These are phyloP conservation scores for Aphidius ervi DNA, from an alignment of 1,140 invertebrate species.

Conservation along the genomic window DNA sequence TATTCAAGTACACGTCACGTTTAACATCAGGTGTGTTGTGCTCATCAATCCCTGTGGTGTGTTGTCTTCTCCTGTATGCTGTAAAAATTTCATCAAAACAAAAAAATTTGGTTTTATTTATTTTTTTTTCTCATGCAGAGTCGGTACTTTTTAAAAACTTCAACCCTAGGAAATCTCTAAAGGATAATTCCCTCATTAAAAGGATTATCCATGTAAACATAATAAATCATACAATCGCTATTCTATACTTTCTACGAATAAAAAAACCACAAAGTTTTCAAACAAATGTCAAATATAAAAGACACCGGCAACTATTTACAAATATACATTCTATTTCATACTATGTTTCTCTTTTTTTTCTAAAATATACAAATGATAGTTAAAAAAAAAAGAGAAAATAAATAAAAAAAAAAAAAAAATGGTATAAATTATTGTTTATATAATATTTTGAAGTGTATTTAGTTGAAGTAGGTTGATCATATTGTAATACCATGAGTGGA, in stretches of 20 bases:
- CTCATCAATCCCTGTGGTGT: too few relatives aligned
- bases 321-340: not conserved
- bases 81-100: too few relatives aligned
- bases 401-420: too few relatives aligned
- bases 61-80: too few relatives aligned
- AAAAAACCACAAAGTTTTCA: not conserved
- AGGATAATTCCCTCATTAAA: slow-evolving; percentile 33
- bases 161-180: not conserved
- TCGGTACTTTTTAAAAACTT: not conserved
- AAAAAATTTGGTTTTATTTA: not conserved
- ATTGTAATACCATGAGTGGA: slow-evolving; percentile 33
- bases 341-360: not conserved
- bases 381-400: too few relatives aligned
- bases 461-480: too few relatives aligned
- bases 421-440: too few relatives aligned
- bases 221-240: slow-evolving; percentile 28
- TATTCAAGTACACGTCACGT: too few relatives aligned
- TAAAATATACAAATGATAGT: too few relatives aligned
- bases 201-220: slow-evolving; percentile 36
- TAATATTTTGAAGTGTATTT: too few relatives aligned
- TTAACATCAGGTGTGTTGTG: too few relatives aligned
- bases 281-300: too few relatives aligned
- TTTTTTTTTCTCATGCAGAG: not conserved
- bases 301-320: not conserved
- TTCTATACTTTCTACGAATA: slow-evolving; percentile 10